Evolutionary conservation across 2,888 invertebrate species (phyloP), one percentile per base, ranked within the genome.

Genomic region (Liopterus haemorrhoidalis): DNA sequence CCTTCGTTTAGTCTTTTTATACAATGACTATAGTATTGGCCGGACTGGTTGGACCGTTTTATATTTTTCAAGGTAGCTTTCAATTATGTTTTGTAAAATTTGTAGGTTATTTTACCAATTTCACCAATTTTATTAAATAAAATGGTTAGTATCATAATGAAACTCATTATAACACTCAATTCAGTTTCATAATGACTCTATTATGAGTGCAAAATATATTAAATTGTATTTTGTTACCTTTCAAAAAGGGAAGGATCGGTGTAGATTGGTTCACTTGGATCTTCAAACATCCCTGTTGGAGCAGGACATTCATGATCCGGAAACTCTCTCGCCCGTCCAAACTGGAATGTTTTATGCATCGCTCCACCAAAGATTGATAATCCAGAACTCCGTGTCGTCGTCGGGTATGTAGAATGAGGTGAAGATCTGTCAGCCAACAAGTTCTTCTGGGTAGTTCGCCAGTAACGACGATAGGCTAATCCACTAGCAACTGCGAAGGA

Each of bases 201-300:
- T n/a, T n/a, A n/a, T n/a, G n/a, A n/a, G n/a, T n/a, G n/a, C n/a
- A n/a, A n/a, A n/a, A n/a, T n/a, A n/a, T n/a, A n/a, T n/a, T n/a
- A n/a, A n/a, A n/a, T n/a, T n/a, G n/a, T n/a, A n/a, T n/a, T n/a
- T n/a, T n/a, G n/a, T n/a, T n/a, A n/a, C 54, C 89, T 77, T 69
- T 92, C 91, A 62, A 92, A 92, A 24, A 92, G 72, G 2, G 90
- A 89, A 0, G 91, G 91, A 69, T 92, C 91, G 1, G 91, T 91
- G 69, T 92, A 92, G 57, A 92, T 92, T 1, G 92, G 91, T 65
- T 92, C 92, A 63, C 90, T 91, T 24, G 91, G 91, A 65, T 92
- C 89, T 62, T 86, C 88, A 60, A 89, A 89, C 38, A 63, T 63
- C 11, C 67, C 68, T 14, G 64, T 66, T 3, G 65, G 61, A 49